Evolutionary conservation across 2,797 vertebrate genomes (phyloP).

Genomic region (Synanceia verrucosa): DNA sequence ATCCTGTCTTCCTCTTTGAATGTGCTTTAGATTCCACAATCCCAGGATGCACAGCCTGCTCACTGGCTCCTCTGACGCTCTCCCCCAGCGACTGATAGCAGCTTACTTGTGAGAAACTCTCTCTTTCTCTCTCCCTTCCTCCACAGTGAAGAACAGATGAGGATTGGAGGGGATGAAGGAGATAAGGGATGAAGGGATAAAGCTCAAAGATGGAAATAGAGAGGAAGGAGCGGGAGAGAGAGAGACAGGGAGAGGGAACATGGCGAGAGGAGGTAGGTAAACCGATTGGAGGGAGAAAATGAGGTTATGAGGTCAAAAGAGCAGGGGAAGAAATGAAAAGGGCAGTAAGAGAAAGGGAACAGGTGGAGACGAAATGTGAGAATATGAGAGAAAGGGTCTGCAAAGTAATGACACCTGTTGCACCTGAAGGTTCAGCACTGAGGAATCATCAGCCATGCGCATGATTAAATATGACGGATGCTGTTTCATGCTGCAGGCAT

Average conservation of each 20-base stretch:
- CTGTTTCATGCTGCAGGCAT: neutral
- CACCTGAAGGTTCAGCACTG: neutral
- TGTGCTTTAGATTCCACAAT: constrained; percentile 50
- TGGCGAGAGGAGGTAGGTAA: constrained; percentile 64
- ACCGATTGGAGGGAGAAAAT: constrained; percentile 74
- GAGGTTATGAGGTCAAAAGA: constrained; percentile 79
- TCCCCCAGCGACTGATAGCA: constrained; percentile 68
- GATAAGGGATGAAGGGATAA: constrained; percentile 87
- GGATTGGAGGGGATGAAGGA: constrained; percentile 87
- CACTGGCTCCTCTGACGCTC: constrained; percentile 59
- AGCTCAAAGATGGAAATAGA: constrained; percentile 83
- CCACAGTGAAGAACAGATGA: constrained; percentile 74
- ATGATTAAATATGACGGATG: neutral
- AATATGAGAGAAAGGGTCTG: constrained; percentile 11
- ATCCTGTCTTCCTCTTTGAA: constrained; percentile 32
- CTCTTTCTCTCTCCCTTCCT: constrained; percentile 74
- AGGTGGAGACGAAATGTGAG: constrained; percentile 50
- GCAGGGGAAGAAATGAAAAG: constrained; percentile 52
- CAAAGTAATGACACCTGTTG: neutral
- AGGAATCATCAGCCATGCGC: too few relatives aligned
- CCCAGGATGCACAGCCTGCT: constrained; percentile 45
- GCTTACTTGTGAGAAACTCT: constrained; percentile 75
- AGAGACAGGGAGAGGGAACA: constrained; percentile 35
- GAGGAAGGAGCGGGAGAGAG: constrained; percentile 56
- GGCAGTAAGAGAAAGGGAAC: constrained; percentile 27